Evolutionary conservation across 2,888 invertebrate genomes (phyloP), one percentile per base, ranked within the genome.

Genomic region (Conops quadrifasciatus): DNA sequence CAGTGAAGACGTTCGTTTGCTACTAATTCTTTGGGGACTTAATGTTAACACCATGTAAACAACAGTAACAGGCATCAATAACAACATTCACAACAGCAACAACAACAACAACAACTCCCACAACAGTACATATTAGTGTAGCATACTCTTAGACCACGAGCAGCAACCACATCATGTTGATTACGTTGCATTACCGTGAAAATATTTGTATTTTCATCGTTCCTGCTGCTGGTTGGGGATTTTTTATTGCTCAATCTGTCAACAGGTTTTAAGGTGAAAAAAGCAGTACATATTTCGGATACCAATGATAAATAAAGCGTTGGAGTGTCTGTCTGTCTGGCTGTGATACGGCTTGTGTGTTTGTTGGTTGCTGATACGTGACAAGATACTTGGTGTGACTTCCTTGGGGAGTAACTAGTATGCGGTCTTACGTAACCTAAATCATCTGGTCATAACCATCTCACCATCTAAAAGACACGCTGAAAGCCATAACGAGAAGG

Each of bases 161-260:
- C 58, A 69, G 36, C 63, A 45, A 67, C 72, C 71, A 72, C 73
- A 68, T 71, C 71, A 74, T 78, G 78, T 78, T 77, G 75, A 74
- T 76, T 76, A 74, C 74, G 77, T 75, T 77, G 73, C 77, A 80
- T 79, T 79, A 78, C 80, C 79, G 80, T 80, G 77, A 79, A 81
- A 82, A 81, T 81, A 80, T 82, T 82, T 80, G 77, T 81, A 79
- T 78, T 77, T 80, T 81, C 67, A 74, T 81, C 74, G 21, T 60
- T 36, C 59, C 16, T 21, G 53, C 56, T 63, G 24, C 71, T 68
- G 36, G 36, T 71, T 43, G 65, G 67, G 24, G 19, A 30, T 63
- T 76, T n/a, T 76, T 71, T 72, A 72, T 72, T 74, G 74, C 74
- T 72, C 72, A 73, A 73, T 72, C 71, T 60, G 72, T 74, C 74